Conservation (phyloP, 2,113 vertebrate species). For the Orthonyx spaldingii region DNA sequence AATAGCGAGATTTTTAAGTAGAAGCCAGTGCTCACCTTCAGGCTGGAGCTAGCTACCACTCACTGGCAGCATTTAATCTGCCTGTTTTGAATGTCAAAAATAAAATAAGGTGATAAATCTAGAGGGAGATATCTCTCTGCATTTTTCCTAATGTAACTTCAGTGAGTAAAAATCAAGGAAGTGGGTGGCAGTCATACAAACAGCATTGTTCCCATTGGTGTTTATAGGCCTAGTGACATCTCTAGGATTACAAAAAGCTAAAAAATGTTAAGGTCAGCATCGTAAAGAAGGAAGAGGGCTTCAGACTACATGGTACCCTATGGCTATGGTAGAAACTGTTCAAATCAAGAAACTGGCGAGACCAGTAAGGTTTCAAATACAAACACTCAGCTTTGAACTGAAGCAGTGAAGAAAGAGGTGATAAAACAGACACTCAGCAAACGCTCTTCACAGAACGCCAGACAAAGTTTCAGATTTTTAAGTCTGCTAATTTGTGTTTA, state of each 20-base stretch:
- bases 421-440: neutral
- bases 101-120: neutral
- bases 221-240: neutral
- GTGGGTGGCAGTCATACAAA: neutral
- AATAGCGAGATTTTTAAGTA: neutral
- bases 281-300: neutral
- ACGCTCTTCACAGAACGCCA: neutral
- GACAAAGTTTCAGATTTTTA: neutral
- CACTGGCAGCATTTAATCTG: neutral
- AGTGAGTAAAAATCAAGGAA: neutral
- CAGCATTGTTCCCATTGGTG: neutral
- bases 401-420: neutral
- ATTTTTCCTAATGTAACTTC: neutral
- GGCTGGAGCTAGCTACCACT: neutral
- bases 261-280: neutral
- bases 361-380: neutral
- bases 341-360: neutral
- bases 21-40: neutral
- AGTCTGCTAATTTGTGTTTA: constrained; percentile 28
- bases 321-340: neutral
- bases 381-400: neutral
- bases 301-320: neutral
- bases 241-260: neutral
- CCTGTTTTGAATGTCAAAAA: neutral
- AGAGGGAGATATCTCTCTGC: neutral